Evolutionary conservation across 2,888 invertebrate genomes (phyloP), one percentile per base, ranked within the genome.

Genomic region (Phalera bucephala): DNA sequence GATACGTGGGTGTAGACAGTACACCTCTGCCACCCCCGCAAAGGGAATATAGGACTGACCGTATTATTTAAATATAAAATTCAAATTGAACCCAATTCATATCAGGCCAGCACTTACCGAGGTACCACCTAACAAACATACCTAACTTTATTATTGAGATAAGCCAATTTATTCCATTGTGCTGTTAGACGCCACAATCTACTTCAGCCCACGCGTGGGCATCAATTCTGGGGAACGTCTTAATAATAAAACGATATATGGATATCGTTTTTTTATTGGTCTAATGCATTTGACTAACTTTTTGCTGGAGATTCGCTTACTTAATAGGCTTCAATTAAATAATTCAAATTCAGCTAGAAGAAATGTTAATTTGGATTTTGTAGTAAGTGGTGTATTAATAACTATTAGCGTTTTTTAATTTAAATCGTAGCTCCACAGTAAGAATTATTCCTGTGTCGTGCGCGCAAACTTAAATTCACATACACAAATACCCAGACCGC

Each of bases 201-300:
- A 36, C 49, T 14, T 49, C 38, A 56, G 54, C 42, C 57, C 45
- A 58, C 60, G 34, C 38, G 7, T n/a, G 36, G 19, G 35, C 52
- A 40, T 60, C 53, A 52, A 65, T 67, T 54, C 60, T 54, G 46
- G 52, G 55, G 49, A 60, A 70, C 52, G 64, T 64, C 67, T 68
- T 67, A 52, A 68, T 69, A 60, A 50, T 54, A 56, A 47, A 35
- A 36, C 45, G 34, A 36, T 22, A 27, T 39, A 31, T 14, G 27
- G 27, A 3, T 3, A n/a, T 27, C 25, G 8, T 21, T 26, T 21
- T 28, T 34, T 21, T 25, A 25, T 25, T 25, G 25, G 12, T 11
- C 11, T 25, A 25, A 25, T 25, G 25, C 12, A 25, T 25, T 12
- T 2, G 2, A 25, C 25, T 12, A 25, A 12, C 7, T 12, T 5